Conservation (phyloP, 1,140 invertebrate genomes). For the Cherax destructor region DNA sequence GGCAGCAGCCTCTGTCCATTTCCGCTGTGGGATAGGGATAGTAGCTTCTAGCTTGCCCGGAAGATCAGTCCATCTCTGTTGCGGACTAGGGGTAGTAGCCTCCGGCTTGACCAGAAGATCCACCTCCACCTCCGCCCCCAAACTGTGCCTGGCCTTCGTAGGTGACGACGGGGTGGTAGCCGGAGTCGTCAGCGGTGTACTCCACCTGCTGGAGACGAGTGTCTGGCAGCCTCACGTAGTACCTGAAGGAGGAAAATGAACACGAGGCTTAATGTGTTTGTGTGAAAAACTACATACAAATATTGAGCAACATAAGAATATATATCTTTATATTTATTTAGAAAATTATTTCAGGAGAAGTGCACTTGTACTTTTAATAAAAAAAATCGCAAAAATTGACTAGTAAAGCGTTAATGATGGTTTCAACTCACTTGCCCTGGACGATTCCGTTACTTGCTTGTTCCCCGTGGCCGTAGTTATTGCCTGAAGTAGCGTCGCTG, state of each 20-base stretch:
- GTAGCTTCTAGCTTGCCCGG: background rate
- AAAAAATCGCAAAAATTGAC: too few relatives aligned
- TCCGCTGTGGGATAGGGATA: too few relatives aligned
- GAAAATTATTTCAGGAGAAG: too few relatives aligned
- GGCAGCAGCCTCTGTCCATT: too few relatives aligned
- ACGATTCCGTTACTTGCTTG: background rate
- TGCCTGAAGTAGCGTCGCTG: background rate
- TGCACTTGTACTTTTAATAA: too few relatives aligned
- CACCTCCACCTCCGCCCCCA: background rate
- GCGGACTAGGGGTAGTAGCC: background rate
- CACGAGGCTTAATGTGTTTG: too few relatives aligned
- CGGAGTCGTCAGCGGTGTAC: conserved; percentile 24
- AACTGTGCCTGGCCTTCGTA: conserved; percentile 22
- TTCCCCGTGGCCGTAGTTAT: background rate
- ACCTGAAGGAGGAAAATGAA: background rate
- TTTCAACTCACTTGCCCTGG: background rate
- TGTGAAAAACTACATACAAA: too few relatives aligned
- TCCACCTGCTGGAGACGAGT: conserved; percentile 11
- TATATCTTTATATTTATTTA: too few relatives aligned
- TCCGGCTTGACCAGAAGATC: background rate
- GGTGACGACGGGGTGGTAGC: conserved; percentile 27
- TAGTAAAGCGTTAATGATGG: too few relatives aligned
- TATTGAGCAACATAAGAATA: too few relatives aligned
- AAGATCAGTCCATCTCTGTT: background rate
- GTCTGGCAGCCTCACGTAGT: conserved; percentile 27